These are phyloP conservation scores for Lysandra coridon DNA, from an alignment of 2,888 invertebrate species.

Conservation along the genomic window DNA sequence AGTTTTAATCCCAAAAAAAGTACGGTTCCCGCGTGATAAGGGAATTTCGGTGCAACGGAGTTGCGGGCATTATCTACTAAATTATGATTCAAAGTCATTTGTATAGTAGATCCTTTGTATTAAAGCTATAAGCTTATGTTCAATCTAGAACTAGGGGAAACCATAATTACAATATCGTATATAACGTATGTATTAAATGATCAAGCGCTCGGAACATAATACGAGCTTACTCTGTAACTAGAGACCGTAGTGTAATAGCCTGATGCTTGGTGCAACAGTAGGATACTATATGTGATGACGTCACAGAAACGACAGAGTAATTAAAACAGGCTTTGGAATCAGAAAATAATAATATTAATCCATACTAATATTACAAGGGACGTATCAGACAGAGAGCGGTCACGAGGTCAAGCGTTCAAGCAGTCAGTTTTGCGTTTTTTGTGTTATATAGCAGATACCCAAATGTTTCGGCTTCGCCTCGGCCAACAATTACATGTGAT, in stretches of 20 bases:
- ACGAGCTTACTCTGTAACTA: conserved; percentile 4
- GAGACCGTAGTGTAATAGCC: neutral
- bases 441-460: no score
- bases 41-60: no score
- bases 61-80: no score
- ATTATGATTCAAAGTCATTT: no score
- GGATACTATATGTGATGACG: neutral
- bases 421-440: no score
- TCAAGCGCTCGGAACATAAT: conserved; percentile 1
- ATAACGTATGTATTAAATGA: neutral
- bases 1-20: no score
- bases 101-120: neutral
- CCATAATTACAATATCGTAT: neutral
- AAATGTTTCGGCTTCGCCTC: no score
- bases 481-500: no score
- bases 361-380: no score
- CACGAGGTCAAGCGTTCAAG: no score
- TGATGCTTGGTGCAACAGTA: neutral
- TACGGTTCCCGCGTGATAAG: no score
- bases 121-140: neutral
- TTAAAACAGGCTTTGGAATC: neutral
- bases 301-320: neutral
- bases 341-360: neutral
- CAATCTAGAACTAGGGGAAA: neutral
- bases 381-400: no score